Percentiles rank a stretch among this genome's conserved stretches.
Evolutionary conservation across 2,113 vertebrate species (phyloP).

Genomic region (Nothobranchius furzeri): DNA sequence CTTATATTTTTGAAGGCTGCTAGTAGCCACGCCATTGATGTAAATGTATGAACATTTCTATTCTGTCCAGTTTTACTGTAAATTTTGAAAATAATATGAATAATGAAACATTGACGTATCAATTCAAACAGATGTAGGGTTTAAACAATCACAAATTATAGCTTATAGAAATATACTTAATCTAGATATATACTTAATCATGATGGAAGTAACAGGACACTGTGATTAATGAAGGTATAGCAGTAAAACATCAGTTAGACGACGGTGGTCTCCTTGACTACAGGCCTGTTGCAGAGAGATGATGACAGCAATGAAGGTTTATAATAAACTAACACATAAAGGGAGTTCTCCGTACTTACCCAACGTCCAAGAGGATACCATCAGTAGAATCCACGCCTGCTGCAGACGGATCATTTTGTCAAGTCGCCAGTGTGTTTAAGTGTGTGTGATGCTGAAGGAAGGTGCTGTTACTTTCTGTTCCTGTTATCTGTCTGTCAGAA

Average conservation of each 20-base stretch:
- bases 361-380: slow-evolving; percentile 31
- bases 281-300: neutral
- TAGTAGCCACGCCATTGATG: neutral
- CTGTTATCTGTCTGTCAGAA: slow-evolving; percentile 58
- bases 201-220: neutral
- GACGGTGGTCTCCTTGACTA: neutral
- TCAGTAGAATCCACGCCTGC: slow-evolving; percentile 47
- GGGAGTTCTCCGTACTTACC: slow-evolving; percentile 64
- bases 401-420: slow-evolving; percentile 53
- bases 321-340: neutral
- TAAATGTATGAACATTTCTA: neutral
- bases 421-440: neutral
- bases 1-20: neutral
- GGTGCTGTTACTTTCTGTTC: slow-evolving; percentile 58
- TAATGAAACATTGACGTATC: neutral
- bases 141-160: no score
- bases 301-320: neutral
- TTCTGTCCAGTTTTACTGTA: neutral
- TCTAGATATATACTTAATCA: no score
- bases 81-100: neutral
- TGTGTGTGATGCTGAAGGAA: slow-evolving; percentile 12
- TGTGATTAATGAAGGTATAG: neutral
- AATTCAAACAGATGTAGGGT: neutral
- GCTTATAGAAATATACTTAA: no score
- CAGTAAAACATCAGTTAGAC: neutral